Percentiles rank a stretch among this genome's conserved stretches.
These are phyloP conservation scores for Drosophila limbata DNA, from an alignment of 2,888 invertebrate species.

Conservation along the genomic window DNA sequence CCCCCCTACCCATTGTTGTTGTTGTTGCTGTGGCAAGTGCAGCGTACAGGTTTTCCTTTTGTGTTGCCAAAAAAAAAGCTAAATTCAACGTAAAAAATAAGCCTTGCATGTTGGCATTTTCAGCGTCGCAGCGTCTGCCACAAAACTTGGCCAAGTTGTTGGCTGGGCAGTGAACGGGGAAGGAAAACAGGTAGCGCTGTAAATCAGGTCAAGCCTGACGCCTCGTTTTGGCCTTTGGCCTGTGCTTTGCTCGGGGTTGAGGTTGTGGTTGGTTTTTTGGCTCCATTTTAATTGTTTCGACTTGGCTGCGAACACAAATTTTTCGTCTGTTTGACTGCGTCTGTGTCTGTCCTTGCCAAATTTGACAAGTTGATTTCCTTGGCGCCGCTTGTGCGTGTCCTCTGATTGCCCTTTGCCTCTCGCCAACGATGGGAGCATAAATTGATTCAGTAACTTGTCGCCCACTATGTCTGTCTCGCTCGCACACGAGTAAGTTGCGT, in stretches of 20 bases:
- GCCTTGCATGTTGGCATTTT: slow-evolving; percentile 75
- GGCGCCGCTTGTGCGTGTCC: slow-evolving; percentile 62
- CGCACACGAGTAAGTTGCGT: slow-evolving; percentile 45
- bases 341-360: slow-evolving; percentile 58
- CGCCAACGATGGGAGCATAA: slow-evolving; percentile 41
- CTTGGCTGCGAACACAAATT: slow-evolving; percentile 22
- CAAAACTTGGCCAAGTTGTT: slow-evolving; percentile 55
- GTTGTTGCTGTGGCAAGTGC: slow-evolving; percentile 70
- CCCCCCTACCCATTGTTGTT: slow-evolving; percentile 33
- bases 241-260: neutral
- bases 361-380: slow-evolving; percentile 76
- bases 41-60: slow-evolving; percentile 74
- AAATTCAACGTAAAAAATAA: slow-evolving; percentile 40
- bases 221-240: slow-evolving; percentile 43
- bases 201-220: slow-evolving; percentile 65
- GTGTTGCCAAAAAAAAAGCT: slow-evolving; percentile 67
- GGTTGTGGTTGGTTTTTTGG: neutral
- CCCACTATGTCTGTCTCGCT: slow-evolving; percentile 19
- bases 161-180: neutral
- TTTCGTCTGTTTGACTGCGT: neutral
- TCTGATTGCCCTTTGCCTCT: slow-evolving; percentile 65
- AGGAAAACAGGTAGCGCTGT: slow-evolving; percentile 34
- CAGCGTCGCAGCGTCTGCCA: slow-evolving; percentile 74
- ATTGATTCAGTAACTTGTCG: slow-evolving; percentile 65
- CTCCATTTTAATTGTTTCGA: slow-evolving; percentile 45